phyloP scores from a whole-genome alignment of 2,888 invertebrate genomes.

The Clunio marinus region DNA sequence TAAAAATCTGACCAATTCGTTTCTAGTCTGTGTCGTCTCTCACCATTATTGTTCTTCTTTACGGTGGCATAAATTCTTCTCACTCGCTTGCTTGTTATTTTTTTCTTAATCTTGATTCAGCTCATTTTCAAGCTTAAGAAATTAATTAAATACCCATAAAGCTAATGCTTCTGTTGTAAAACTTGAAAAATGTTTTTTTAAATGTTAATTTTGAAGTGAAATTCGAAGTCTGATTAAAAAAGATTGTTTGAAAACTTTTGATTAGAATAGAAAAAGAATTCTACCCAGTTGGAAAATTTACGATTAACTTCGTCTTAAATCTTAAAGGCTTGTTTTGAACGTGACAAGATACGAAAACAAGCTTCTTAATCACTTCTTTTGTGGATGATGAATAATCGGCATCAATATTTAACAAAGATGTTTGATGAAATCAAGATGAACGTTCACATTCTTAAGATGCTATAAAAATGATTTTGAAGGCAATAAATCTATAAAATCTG shows the following conservation, averaged over 20 bases:
- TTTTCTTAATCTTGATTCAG: neutral
- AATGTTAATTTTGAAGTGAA: slow-evolving; percentile 21
- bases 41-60: neutral
- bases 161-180: slow-evolving; percentile 36
- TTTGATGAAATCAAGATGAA: no score
- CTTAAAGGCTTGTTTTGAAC: no score
- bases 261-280: no score
- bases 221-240: neutral
- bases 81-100: neutral
- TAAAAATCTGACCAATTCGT: neutral
- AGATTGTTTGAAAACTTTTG: neutral
- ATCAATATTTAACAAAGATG: no score
- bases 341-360: no score
- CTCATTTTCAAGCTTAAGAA: neutral
- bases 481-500: slow-evolving; percentile 17
- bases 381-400: no score
- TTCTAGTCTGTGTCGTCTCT: neutral
- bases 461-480: no score
- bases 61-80: slow-evolving; percentile 20
- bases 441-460: no score
- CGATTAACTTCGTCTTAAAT: no score
- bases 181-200: neutral
- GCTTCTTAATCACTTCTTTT: no score
- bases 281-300: no score
- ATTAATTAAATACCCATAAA: slow-evolving; percentile 30